These are phyloP conservation scores for Sepioteuthis lessoniana DNA, from an alignment of 2,888 invertebrate genomes.

Conservation along the genomic window DNA sequence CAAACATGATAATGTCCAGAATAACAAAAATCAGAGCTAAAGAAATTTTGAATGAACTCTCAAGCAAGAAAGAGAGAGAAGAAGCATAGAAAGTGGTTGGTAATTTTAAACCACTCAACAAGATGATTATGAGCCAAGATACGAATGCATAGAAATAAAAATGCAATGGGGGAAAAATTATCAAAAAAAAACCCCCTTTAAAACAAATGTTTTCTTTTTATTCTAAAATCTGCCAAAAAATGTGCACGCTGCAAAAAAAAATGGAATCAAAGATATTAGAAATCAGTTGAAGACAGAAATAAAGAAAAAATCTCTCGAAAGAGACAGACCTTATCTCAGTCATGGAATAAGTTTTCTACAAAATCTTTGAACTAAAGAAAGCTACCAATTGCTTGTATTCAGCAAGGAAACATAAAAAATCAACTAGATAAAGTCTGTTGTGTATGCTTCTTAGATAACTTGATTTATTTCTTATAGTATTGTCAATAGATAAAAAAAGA, in stretches of 20 bases:
- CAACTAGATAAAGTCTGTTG: not conserved
- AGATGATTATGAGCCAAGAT: too few species aligned
- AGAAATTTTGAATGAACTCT: too few species aligned
- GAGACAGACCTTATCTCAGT: not conserved
- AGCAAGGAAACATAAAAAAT: not conserved
- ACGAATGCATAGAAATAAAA: not conserved
- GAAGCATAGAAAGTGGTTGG: too few species aligned
- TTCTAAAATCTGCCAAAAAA: not conserved
- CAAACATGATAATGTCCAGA: too few species aligned
- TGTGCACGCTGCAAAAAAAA: not conserved
- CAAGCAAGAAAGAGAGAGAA: too few species aligned
- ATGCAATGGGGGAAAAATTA: not conserved
- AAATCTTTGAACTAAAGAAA: not conserved
- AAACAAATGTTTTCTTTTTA: not conserved
- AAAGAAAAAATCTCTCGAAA: not conserved
- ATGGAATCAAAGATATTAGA: not conserved
- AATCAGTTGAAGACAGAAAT: not conserved
- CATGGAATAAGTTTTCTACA: not conserved
- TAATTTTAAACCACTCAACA: too few species aligned
- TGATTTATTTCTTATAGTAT: not conserved
- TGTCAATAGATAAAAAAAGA: not conserved
- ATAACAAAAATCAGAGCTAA: too few species aligned
- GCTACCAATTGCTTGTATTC: not conserved
- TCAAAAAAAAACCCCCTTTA: not conserved
- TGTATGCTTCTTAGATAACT: not conserved